These are phyloP conservation scores for Melanerpes formicivorus DNA, from an alignment of 2,113 vertebrate genomes.

Conservation along the genomic window DNA sequence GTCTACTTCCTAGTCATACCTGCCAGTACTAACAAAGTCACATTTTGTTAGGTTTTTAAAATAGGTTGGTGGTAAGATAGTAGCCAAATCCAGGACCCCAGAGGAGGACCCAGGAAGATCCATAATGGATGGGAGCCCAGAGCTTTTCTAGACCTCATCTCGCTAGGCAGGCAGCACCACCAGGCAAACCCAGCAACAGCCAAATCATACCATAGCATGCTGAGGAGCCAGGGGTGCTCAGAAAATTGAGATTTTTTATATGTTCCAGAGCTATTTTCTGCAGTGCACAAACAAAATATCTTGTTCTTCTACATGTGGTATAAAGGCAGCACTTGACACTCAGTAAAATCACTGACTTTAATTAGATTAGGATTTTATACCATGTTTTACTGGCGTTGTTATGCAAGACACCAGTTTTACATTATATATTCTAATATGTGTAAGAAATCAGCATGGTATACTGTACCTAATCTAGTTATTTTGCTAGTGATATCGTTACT, in stretches of 20 bases:
- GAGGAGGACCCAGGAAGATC: not conserved
- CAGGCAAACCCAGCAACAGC: not conserved
- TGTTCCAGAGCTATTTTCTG: not conserved
- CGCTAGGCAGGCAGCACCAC: not conserved
- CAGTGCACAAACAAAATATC: not conserved
- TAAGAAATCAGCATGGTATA: not conserved
- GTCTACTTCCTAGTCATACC: not conserved
- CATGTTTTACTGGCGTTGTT: not conserved
- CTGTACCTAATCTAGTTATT: not conserved
- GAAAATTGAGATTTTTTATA: not conserved
- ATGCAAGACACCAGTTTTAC: not conserved
- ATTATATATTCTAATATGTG: not conserved
- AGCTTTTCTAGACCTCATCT: not conserved
- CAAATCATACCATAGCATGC: not conserved
- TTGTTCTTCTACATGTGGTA: not conserved
- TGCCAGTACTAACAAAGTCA: not conserved
- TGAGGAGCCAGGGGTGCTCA: not conserved
- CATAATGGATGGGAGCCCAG: not conserved
- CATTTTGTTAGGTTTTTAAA: not conserved
- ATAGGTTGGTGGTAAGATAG: not conserved
- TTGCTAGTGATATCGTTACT: not conserved
- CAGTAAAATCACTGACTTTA: not conserved
- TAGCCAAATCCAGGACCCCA: not conserved
- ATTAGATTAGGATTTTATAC: not conserved
- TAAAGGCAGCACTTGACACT: accelerated